These are phyloP conservation scores for Sturmia bella DNA, from an alignment of 2,888 invertebrate genomes.

Conservation along the genomic window DNA sequence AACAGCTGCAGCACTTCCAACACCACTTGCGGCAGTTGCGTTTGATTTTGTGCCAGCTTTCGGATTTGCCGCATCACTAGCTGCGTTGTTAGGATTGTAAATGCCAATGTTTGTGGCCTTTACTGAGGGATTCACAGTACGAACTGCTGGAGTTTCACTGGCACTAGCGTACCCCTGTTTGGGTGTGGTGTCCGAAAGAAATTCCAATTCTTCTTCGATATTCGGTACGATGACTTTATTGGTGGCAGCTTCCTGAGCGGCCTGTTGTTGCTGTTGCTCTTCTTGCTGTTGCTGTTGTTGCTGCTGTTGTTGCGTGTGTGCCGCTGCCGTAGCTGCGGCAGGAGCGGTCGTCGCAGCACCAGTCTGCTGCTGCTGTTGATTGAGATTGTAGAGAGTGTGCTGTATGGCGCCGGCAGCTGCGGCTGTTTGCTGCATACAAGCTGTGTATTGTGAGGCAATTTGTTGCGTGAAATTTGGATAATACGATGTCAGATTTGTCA, in stretches of 20 bases:
- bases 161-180: slow-evolving; percentile 79
- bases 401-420: slow-evolving; percentile 73
- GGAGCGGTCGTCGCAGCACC: slow-evolving; percentile 72
- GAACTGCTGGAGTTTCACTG: slow-evolving; percentile 68
- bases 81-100: slow-evolving; percentile 77
- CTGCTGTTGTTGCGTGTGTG: slow-evolving; percentile 74
- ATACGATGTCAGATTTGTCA: slow-evolving; percentile 83
- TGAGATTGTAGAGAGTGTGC: slow-evolving; percentile 73
- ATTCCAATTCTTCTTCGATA: slow-evolving; percentile 93
- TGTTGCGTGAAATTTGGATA: slow-evolving; percentile 81
- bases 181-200: slow-evolving; percentile 84
- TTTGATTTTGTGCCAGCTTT: slow-evolving; percentile 61
- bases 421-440: slow-evolving; percentile 79
- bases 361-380: slow-evolving; percentile 74
- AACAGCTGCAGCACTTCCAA: slow-evolving; percentile 18
- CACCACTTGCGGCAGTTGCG: slow-evolving; percentile 70
- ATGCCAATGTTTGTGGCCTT: slow-evolving; percentile 79
- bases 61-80: slow-evolving; percentile 30
- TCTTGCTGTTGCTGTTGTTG: slow-evolving; percentile 76
- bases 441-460: slow-evolving; percentile 80
- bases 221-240: slow-evolving; percentile 94
- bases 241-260: slow-evolving; percentile 82
- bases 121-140: slow-evolving; percentile 74
- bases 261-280: slow-evolving; percentile 73
- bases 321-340: slow-evolving; percentile 71